Evolutionary conservation across 2,797 vertebrate species (phyloP).

Genomic region (Rhincodon typus): DNA sequence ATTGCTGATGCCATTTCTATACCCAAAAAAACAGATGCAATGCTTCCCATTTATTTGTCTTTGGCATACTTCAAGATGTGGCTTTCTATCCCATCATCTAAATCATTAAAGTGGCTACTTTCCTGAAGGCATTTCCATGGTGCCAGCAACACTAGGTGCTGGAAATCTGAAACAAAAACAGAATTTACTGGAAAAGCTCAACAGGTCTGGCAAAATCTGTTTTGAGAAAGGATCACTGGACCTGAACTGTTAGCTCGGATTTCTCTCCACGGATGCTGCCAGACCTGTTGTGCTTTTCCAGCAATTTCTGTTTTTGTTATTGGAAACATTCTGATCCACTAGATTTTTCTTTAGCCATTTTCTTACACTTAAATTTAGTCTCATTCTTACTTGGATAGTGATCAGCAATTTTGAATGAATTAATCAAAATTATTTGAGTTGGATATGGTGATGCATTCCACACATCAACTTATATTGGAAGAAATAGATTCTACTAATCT

Average conservation of each 20-base stretch:
- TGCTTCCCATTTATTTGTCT: neutral
- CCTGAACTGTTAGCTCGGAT: no score
- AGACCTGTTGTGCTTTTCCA: no score
- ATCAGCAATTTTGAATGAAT: neutral
- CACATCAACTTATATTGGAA: neutral
- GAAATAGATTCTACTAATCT: neutral
- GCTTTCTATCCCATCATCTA: no score
- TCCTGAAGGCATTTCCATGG: neutral
- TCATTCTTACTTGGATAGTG: neutral
- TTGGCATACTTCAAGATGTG: no score
- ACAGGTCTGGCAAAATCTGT: no score
- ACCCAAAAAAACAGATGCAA: neutral
- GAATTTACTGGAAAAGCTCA: no score
- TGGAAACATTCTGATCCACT: neutral
- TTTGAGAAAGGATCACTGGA: no score
- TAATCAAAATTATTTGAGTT: neutral
- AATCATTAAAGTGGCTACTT: no score
- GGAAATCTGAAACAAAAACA: no score
- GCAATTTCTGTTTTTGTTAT: no score
- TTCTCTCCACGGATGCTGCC: no score
- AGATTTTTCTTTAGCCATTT: neutral
- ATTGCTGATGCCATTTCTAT: neutral
- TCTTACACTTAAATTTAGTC: neutral
- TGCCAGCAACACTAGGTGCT: neutral
- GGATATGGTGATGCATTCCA: neutral